A percentile compares a stretch with the other conserved stretches of the same genome.
phyloP scores from a whole-genome alignment of 2,113 vertebrate species.

The Orthonyx spaldingii region DNA sequence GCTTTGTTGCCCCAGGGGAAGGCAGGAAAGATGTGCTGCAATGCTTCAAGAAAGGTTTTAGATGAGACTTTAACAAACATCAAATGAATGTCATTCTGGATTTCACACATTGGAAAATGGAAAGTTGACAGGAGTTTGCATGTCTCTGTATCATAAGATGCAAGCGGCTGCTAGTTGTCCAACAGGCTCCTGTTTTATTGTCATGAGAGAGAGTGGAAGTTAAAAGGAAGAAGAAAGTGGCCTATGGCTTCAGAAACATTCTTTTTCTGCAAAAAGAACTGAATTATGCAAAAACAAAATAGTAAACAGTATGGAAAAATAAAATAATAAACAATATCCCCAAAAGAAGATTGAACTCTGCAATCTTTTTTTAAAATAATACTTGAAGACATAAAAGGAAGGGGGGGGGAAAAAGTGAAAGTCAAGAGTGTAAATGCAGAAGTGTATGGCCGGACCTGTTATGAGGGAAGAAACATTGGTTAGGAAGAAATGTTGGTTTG shows the following conservation, averaged over 20 bases:
- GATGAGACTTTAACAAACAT: neutral
- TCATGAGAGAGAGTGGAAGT: neutral
- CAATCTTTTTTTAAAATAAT: neutral
- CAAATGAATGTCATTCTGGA: neutral
- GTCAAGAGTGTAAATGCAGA: neutral
- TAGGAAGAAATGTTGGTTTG: neutral
- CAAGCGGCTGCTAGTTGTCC: neutral
- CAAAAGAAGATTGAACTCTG: neutral
- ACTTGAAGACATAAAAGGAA: neutral
- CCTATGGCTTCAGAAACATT: neutral
- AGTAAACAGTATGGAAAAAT: neutral
- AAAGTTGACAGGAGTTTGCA: neutral
- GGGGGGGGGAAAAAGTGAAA: neutral
- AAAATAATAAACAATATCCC: neutral
- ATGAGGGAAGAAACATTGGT: neutral
- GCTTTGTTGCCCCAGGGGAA: neutral
- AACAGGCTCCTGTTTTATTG: neutral
- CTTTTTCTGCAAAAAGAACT: neutral
- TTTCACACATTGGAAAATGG: neutral
- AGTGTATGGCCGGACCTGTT: neutral
- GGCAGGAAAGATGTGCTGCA: neutral
- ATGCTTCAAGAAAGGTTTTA: neutral
- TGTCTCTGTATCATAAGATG: neutral
- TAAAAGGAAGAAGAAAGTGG: neutral
- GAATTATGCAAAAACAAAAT: neutral